Evolutionary conservation across 2,888 invertebrate species (phyloP).

Genomic region (Volucella inanis): DNA sequence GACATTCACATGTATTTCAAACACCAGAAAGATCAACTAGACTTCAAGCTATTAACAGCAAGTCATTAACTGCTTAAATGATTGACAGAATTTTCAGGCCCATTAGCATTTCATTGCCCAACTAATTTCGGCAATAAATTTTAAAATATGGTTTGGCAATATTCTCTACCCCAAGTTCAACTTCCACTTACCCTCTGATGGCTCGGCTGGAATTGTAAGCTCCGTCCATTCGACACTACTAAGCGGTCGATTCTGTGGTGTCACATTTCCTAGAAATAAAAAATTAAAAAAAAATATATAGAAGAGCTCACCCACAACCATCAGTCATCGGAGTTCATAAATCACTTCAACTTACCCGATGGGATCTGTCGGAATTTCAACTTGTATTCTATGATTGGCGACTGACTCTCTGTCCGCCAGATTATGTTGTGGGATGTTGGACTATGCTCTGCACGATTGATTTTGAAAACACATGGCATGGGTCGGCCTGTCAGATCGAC

Average conservation of each 20-base stretch:
- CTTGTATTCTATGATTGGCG: constrained; percentile 89
- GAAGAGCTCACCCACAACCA: constrained; percentile 29
- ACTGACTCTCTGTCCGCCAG: constrained; percentile 93
- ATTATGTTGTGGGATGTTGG: constrained; percentile 87
- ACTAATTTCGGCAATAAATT: not conserved
- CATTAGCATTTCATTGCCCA: not conserved
- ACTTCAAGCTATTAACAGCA: not conserved
- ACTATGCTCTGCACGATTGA: constrained; percentile 80
- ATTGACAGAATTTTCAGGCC: not conserved
- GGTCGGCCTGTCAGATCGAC: constrained; percentile 88
- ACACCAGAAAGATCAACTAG: not conserved
- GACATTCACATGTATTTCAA: too few species aligned
- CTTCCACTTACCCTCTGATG: constrained; percentile 79
- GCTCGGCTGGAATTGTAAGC: constrained; percentile 81
- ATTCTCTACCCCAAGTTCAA: not conserved
- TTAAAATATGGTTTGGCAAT: constrained; percentile 5
- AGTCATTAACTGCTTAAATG: not conserved
- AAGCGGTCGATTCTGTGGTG: constrained; percentile 76
- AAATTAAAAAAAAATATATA: constrained; percentile 20
- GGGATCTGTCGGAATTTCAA: constrained; percentile 83
- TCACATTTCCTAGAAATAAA: constrained; percentile 76
- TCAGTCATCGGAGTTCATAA: not conserved
- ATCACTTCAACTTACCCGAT: constrained; percentile 77
- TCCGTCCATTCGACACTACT: constrained; percentile 79
- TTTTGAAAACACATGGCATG: constrained; percentile 82